Conservation (phyloP, 2,888 invertebrate genomes). For the Syrista parreyssii region DNA sequence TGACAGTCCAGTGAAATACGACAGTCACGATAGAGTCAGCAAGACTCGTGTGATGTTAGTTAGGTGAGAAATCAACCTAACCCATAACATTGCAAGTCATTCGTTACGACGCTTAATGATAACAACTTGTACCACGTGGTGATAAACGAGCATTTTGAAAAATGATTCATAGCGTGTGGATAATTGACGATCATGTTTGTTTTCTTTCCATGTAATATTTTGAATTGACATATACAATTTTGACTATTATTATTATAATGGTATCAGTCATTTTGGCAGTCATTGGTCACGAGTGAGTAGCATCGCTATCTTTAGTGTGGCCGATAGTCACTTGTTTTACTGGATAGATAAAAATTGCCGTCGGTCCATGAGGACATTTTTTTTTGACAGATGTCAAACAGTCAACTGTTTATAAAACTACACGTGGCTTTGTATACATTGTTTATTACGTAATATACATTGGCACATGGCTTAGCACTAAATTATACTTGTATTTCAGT, state of each 20-base stretch:
- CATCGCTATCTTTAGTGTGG: background rate
- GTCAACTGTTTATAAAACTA: no score
- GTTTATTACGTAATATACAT: no score
- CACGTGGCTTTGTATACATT: no score
- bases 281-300: background rate
- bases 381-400: no score
- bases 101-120: background rate
- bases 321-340: no score
- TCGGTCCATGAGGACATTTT: no score
- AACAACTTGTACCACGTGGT: background rate
- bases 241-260: background rate
- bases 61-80: background rate
- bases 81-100: background rate
- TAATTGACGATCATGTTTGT: background rate
- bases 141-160: background rate
- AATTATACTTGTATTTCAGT: no score
- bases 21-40: background rate
- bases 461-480: no score
- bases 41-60: background rate
- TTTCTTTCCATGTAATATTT: background rate
- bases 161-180: no score
- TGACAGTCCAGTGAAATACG: background rate
- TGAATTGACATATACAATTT: background rate
- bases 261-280: background rate
- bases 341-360: no score